Evolutionary conservation across 2,888 invertebrate genomes (phyloP), one percentile per base, ranked within the genome.

Genomic region (Hymenopus coronatus): DNA sequence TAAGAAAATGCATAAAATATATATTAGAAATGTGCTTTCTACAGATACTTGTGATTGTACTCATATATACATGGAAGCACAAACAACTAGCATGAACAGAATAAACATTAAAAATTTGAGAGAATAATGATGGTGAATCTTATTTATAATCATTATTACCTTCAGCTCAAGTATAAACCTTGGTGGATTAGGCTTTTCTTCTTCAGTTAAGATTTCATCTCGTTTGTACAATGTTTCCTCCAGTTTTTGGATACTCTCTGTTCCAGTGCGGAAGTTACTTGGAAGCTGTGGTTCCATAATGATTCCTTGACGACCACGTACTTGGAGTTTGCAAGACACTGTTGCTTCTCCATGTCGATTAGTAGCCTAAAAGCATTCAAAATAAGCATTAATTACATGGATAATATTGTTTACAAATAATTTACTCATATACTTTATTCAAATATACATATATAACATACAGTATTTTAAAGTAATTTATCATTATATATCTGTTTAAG

Each of bases 331-430:
- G 92, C 98, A 98, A 0, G 97, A 97, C 0, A 97, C 97, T 0
- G 96, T 97, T 0, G 98, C 98, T 94, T 98, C 98, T 28, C 98
- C 98, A 92, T 98, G 98, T 89, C 96, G 96, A 92, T 98, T 98
- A 3, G 97, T 97, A 0, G 98, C 98, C 93, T 93, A 87, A 12
- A 90, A 85, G 27, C 3, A 25, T 82, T 70, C 14, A 88, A 28
- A 88, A 28, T 33, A 83, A 30, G 25, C 28, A 83, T 1, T 15
- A 83, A 70, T 20, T 70, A 3, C 54, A 70, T 20, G 3, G 1
- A 70, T 70, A 40, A 40, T 2, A 40, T 40, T 2, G 0, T 8
- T 33, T 9, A 12, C 12, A 6, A 12, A 8, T 12, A 40, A 40
- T 1, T 40, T 12, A 40, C 40, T 40, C 1, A 40, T 40, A 40